These are phyloP conservation scores for Rhinophrynus dorsalis DNA, from an alignment of 2,797 vertebrate genomes.

Conservation along the genomic window DNA sequence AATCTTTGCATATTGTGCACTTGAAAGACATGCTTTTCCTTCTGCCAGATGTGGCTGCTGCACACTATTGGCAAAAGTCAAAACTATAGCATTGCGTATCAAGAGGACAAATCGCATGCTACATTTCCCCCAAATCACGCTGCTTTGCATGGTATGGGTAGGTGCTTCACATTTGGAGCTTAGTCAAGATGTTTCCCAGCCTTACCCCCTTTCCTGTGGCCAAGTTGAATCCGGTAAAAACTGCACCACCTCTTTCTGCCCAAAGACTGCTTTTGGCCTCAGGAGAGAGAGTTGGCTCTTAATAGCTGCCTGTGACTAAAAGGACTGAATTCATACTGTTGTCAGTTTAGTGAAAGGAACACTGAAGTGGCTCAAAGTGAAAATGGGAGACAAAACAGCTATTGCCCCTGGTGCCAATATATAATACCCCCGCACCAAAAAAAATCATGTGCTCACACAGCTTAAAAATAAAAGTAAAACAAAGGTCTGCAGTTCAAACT, in stretches of 20 bases:
- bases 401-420: slow-evolving; percentile 62
- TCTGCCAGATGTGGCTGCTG: too few species aligned
- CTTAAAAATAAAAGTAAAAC: slow-evolving; percentile 75
- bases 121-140: too few species aligned
- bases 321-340: slow-evolving; percentile 1
- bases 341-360: slow-evolving; percentile 10
- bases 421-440: too few species aligned
- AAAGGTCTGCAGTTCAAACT: slow-evolving; percentile 97
- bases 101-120: too few species aligned
- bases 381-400: slow-evolving; percentile 54
- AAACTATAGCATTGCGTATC: too few species aligned
- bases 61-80: too few species aligned
- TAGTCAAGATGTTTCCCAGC: slow-evolving; percentile 61
- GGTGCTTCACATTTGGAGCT: slow-evolving; percentile 66
- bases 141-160: slow-evolving; percentile 66
- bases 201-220: slow-evolving; percentile 56
- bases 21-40: too few species aligned
- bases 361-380: slow-evolving; percentile 8
- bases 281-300: neutral
- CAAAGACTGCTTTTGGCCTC: slow-evolving; percentile 23
- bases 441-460: slow-evolving; percentile 76
- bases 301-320: slow-evolving; percentile 29
- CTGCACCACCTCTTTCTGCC: slow-evolving; percentile 54
- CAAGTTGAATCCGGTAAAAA: slow-evolving; percentile 56
- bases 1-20: too few species aligned